Conservation (phyloP, 1,140 invertebrate species). For the Cotesia chilonis region DNA sequence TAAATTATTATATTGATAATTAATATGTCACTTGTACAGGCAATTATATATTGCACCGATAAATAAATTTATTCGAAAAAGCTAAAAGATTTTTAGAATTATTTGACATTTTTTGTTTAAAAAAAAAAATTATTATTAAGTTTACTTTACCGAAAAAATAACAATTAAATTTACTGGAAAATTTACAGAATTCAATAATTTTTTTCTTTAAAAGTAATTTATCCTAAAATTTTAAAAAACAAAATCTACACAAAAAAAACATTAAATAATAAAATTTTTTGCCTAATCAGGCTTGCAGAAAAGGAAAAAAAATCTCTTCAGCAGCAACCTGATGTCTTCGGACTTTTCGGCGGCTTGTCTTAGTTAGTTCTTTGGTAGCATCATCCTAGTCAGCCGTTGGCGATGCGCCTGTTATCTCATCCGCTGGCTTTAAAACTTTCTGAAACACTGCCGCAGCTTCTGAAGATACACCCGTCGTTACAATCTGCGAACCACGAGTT, state of each 20-base stretch:
- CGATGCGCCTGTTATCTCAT: slow-evolving; percentile 10
- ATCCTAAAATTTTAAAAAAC: not conserved
- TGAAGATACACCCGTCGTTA: not conserved
- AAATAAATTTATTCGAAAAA: slow-evolving; percentile 44
- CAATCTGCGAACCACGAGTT: not conserved
- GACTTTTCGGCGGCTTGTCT: slow-evolving; percentile 26
- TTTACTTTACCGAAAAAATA: no score
- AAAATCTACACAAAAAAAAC: not conserved
- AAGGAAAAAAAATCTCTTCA: slow-evolving; percentile 25
- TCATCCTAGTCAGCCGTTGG: not conserved
- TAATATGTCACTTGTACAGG: slow-evolving; percentile 43
- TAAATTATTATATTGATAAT: not conserved
- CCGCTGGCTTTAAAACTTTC: slow-evolving; percentile 1
- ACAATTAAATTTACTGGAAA: no score
- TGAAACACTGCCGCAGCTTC: slow-evolving; percentile 1
- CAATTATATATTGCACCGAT: slow-evolving; percentile 49
- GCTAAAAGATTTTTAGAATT: not conserved
- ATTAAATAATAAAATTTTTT: no score
- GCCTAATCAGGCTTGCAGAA: slow-evolving; percentile 6
- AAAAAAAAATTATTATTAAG: no score
- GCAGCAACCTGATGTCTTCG: not conserved
- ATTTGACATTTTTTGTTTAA: no score
- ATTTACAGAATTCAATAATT: no score
- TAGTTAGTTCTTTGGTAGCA: not conserved
- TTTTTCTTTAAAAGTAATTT: no score